These are phyloP conservation scores for Siniperca undulata DNA, from an alignment of 2,797 vertebrate genomes.

Conservation along the genomic window DNA sequence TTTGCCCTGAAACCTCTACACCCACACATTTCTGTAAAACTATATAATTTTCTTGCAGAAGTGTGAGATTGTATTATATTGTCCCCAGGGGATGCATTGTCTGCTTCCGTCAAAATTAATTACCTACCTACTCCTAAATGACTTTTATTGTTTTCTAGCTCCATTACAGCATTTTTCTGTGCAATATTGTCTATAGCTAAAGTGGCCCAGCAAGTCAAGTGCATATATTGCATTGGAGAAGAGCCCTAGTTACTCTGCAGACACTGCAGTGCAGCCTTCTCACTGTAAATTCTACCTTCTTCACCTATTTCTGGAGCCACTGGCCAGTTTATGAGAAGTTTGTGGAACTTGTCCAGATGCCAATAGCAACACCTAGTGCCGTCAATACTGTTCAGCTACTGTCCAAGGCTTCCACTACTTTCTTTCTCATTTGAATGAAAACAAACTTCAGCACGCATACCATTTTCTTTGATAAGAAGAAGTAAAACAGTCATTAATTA, in stretches of 20 bases:
- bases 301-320: conserved; percentile 71
- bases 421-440: conserved; percentile 17
- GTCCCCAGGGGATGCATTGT: conserved; percentile 26
- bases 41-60: conserved; percentile 35
- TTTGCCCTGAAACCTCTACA: conserved; percentile 39
- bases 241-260: conserved; percentile 73
- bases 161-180: conserved; percentile 31
- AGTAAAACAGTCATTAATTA: not conserved
- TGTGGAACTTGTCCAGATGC: conserved; percentile 76
- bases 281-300: conserved; percentile 64
- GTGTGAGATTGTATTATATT: conserved; percentile 46
- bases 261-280: conserved; percentile 82
- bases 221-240: conserved; percentile 59
- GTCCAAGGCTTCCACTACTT: not conserved
- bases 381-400: conserved; percentile 58
- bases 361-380: conserved; percentile 56
- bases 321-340: conserved; percentile 61
- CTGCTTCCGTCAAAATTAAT: conserved; percentile 60
- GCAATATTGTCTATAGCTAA: conserved; percentile 38
- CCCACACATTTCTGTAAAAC: conserved; percentile 35
- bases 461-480: not conserved
- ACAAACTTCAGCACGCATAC: not conserved
- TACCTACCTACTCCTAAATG: conserved; percentile 10
- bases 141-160: conserved; percentile 39
- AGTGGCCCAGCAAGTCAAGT: conserved; percentile 42